Evolutionary conservation across 2,113 vertebrate species (phyloP), one percentile per base, ranked within the genome.

Genomic region (Anas platyrhynchos): DNA sequence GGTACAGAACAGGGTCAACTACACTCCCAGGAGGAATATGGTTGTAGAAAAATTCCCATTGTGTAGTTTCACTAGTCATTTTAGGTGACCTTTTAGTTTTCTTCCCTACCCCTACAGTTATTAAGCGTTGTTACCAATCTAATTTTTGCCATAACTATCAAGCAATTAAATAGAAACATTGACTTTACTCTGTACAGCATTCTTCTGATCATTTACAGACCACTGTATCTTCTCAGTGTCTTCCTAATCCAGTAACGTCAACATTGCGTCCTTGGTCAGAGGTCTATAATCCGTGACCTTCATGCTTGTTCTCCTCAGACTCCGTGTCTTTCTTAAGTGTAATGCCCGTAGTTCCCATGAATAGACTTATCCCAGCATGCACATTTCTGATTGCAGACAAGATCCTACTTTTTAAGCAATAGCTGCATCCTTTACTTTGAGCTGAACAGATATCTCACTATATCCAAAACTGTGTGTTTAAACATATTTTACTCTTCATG

Each of bases 401-500:
- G 85, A 95, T 94, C 89, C 41, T 81, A 67, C 76, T 96, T 96
- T 96, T 94, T 86, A 83, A 96, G 95, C 95, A 71, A 72, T 93
- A 91, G 95, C 95, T 93, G 46, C 79, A 93, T 97, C 93, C 91
- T 91, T 89, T 96, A 88, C 91, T 96, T 97, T 89, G 90, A 96
- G 95, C 94, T 93, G 91, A 96, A 89, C 93, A 94, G 94, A 96
- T 96, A 96, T 96, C 94, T 96, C 95, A 92, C 94, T 97, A 80
- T 88, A 97, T 96, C 96, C 95, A 96, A 96, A 96, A 93, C 94
- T 96, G 93, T 96, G 96, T 97, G 96, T 96, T 97, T 94, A 96
- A 97, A 95, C 96, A 97, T 97, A 97, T 97, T 97, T 97, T 97
- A 97, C 94, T 95, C 96, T 97, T 97, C 96, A 97, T 96, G 95